A percentile compares a stretch with the other conserved stretches of the same genome.
phyloP scores from a whole-genome alignment of 2,888 invertebrate genomes.

The Chesias legatella region DNA sequence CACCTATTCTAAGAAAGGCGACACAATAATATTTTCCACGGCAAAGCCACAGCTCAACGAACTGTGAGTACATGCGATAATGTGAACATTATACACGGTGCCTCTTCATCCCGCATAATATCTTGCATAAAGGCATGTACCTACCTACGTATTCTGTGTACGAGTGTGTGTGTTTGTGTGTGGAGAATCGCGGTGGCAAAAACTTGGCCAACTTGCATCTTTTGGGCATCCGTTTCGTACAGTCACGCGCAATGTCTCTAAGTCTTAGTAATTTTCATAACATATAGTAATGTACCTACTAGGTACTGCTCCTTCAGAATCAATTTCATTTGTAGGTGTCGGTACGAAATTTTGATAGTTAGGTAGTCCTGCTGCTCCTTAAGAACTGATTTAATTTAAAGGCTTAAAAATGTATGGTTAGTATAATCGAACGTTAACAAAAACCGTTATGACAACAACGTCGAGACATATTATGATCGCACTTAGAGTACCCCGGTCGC shows the following conservation, averaged over 20 bases:
- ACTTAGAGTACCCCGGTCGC: too few species aligned
- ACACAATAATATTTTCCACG: constrained; percentile 25
- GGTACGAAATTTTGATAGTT: too few species aligned
- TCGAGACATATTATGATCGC: too few species aligned
- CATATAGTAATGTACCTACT: too few species aligned
- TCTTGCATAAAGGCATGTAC: constrained; percentile 45
- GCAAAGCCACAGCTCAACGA: constrained; percentile 45
- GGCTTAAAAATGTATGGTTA: too few species aligned
- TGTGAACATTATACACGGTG: constrained; percentile 74
- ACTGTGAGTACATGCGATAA: constrained; percentile 70
- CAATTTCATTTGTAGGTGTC: too few species aligned
- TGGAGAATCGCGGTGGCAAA: constrained; percentile 44
- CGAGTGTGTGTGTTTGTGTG: neutral
- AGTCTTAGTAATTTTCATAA: neutral
- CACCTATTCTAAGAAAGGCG: constrained; percentile 13
- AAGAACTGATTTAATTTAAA: too few species aligned
- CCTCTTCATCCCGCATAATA: constrained; percentile 72
- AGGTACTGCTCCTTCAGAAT: too few species aligned
- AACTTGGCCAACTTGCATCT: constrained; percentile 70
- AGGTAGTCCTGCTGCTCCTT: too few species aligned
- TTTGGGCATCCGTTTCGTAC: constrained; percentile 48
- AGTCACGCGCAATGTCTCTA: constrained; percentile 31
- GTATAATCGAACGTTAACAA: too few species aligned
- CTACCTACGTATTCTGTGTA: neutral
- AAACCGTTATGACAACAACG: too few species aligned